A percentile compares a stretch with the other conserved stretches of the same genome.
These are phyloP conservation scores for Ceratitis capitata DNA, from an alignment of 1,140 invertebrate species.

Conservation along the genomic window DNA sequence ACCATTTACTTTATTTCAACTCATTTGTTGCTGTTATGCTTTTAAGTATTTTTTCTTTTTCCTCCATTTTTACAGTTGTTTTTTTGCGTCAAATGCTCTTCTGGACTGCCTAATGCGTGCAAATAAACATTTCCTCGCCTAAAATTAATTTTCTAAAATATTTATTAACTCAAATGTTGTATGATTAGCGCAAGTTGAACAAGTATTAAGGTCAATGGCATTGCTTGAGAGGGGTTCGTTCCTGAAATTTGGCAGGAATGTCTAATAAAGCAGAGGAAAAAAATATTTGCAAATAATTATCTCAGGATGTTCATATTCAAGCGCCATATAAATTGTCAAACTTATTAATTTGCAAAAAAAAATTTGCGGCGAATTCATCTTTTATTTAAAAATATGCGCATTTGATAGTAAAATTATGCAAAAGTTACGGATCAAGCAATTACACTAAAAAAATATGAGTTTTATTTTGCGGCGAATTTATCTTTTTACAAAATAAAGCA, in stretches of 20 bases:
- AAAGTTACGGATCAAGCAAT: too few species aligned
- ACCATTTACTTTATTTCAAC: background rate
- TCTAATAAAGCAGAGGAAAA: too few species aligned
- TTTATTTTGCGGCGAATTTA: background rate
- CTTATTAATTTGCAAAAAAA: too few species aligned
- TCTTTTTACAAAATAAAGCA: too few species aligned
- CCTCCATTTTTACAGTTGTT: background rate
- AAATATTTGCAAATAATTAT: background rate
- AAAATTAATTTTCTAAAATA: slow-evolving; percentile 1
- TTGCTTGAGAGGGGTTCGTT: background rate
- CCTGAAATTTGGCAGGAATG: background rate
- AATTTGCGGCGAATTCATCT: too few species aligned
- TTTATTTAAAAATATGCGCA: too few species aligned
- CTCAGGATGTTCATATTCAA: too few species aligned
- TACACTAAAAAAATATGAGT: background rate
- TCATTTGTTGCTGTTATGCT: background rate
- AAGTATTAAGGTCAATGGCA: too few species aligned
- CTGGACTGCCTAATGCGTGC: background rate
- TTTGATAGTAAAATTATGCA: too few species aligned
- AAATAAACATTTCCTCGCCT: slow-evolving; percentile 16
- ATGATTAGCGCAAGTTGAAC: background rate
- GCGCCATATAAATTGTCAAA: too few species aligned
- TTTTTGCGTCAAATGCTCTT: background rate
- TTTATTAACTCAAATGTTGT: background rate
- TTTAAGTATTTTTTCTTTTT: background rate